Base-by-base conservation (phyloP, 35 echinoderm and acorn worm genomes). In the Hemicentrotus pulcherrimus region DNA sequence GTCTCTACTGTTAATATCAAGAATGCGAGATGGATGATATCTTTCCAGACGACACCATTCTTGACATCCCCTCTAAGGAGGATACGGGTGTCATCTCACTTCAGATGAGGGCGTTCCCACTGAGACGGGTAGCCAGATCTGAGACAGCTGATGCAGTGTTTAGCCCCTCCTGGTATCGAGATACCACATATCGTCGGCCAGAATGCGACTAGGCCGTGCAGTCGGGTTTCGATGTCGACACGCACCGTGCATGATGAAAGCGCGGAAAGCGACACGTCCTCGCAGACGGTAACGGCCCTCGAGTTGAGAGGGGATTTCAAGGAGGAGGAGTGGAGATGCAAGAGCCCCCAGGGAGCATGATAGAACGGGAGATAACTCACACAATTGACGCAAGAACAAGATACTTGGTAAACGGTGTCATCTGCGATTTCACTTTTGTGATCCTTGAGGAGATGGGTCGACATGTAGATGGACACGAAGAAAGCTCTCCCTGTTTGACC, bases 401-500 rank as follows among this genome's bases (percentile, higher is more conserved):
- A 33, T 45, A 47, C 12, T 15, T 45, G 88, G 32, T 90, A 90
- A 90, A 90, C 88, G 88, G 88, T 90, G 88, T 90, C 88, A 90
- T 90, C 88, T 90, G 32, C 88, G 88, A 90, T 90, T 90, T 90
- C 88, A 90, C 88, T 45, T 47, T 11, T 90, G 18, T 90, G 88
- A 78, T 78, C 65, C 65, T 28, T 3, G 28, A 78, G 65, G 65
- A 78, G 65, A 78, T n/a, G 65, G 28, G 28, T n/a, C 65, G 65
- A 78, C 28, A 18, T 78, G 65, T 7, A 78, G 65, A 22, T 4
- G 6, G 65, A n/a, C 65, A n/a, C 65, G 19, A 28, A 22, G 65
- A 22, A 22, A 55, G 6, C 15, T 10, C 50, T 55, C 50, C 15
- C 9, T 55, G 15, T 22, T 78, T 22, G 65, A 78, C 19, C 65